A percentile compares a stretch with the other conserved stretches of the same genome.
Evolutionary conservation across 92 coral and sea anemone genomes (phyloP).

Genomic region (Nematostella vectensis): DNA sequence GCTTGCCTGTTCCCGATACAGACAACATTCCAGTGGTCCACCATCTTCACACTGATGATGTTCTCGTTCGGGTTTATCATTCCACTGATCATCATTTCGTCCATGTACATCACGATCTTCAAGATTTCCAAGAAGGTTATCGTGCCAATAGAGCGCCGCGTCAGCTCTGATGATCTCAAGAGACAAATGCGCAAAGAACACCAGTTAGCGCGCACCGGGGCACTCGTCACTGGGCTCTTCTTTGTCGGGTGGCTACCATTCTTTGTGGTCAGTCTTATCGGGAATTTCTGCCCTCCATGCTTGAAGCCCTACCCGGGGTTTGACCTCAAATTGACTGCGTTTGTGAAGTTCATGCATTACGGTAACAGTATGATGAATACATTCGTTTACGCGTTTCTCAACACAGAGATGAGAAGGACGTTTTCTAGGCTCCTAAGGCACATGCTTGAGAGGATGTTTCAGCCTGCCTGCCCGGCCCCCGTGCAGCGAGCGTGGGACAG

Average conservation of each 20-base stretch:
- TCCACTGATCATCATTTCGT: conserved; percentile 35
- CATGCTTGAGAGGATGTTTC: not conserved
- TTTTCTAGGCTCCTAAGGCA: conserved; percentile 23
- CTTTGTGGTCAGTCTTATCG: conserved; percentile 39
- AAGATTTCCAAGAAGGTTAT: conserved; percentile 35
- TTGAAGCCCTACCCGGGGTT: conserved; percentile 33
- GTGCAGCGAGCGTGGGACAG: conserved; percentile 6
- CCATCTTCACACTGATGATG: conserved; percentile 28
- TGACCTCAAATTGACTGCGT: conserved; percentile 36
- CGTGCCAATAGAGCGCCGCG: conserved; percentile 21
- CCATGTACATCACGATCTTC: conserved; percentile 55
- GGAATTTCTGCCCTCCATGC: conserved; percentile 35
- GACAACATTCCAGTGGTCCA: conserved; percentile 6
- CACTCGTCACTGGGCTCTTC: conserved; percentile 51
- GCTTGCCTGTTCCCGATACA: conserved; percentile 44
- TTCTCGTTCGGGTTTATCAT: conserved; percentile 36
- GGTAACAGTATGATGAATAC: conserved; percentile 86
- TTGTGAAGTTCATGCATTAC: conserved; percentile 94
- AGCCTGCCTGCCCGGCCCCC: conserved; percentile 2
- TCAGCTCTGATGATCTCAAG: conserved; percentile 27
- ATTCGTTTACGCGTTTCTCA: conserved; percentile 69
- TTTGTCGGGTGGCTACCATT: conserved; percentile 66
- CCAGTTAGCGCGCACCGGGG: conserved; percentile 51
- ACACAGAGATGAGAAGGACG: conserved; percentile 52
- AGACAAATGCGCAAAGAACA: conserved; percentile 42